Evolutionary conservation across 2,113 vertebrate genomes (phyloP).

Genomic region (Andinoacara biseriatus): DNA sequence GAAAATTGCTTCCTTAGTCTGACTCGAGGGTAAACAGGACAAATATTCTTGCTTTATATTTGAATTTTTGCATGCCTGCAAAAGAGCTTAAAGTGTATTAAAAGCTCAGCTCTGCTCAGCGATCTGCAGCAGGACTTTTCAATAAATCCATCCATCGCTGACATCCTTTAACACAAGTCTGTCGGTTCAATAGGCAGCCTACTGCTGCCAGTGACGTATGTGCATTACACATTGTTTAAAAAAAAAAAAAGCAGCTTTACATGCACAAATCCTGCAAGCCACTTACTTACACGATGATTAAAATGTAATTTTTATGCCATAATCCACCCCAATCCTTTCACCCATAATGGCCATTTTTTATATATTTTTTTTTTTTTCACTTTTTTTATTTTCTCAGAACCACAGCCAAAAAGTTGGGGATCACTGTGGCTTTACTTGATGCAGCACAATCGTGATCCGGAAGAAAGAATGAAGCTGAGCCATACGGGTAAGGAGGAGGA

Average conservation of each 20-base stretch:
- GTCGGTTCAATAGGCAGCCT: constrained; percentile 2
- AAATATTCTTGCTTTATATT: constrained; percentile 27
- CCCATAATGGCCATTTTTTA: constrained; percentile 26
- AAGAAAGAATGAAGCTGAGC: constrained; percentile 48
- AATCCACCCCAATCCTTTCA: constrained; percentile 49
- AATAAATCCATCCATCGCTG: constrained; percentile 54
- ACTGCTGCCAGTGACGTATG: constrained; percentile 29
- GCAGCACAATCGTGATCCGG: constrained; percentile 24
- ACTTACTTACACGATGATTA: constrained; percentile 59
- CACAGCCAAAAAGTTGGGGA: constrained; percentile 17
- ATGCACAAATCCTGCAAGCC: constrained; percentile 56
- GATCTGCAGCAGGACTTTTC: constrained; percentile 33
- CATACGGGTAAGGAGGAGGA: constrained; percentile 46
- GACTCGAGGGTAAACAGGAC: constrained; percentile 33
- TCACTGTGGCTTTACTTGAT: constrained; percentile 42
- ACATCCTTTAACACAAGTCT: constrained; percentile 42
- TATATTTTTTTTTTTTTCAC: background rate
- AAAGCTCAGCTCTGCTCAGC: constrained; percentile 55
- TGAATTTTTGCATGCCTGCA: constrained; percentile 39
- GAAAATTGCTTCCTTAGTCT: constrained; percentile 42
- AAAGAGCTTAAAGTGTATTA: constrained; percentile 58
- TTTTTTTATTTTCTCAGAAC: constrained; percentile 23
- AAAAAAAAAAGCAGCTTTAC: constrained; percentile 42
- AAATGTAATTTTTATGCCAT: constrained; percentile 58
- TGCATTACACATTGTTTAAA: constrained; percentile 35